Evolutionary conservation across 2,797 vertebrate genomes (phyloP).

Genomic region (Anisognathus igniventris): DNA sequence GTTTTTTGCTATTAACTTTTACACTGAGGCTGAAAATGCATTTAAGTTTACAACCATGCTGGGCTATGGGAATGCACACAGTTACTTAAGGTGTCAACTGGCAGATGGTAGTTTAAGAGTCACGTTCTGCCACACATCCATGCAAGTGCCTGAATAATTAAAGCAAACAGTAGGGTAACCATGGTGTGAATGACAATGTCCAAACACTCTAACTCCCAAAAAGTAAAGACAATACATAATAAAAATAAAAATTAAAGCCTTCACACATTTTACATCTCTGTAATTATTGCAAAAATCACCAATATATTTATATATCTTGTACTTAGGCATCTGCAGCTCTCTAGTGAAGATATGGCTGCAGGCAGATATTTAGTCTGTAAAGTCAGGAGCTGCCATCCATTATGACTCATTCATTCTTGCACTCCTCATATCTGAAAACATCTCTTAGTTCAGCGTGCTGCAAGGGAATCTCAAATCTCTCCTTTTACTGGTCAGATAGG

Average conservation of each 20-base stretch:
- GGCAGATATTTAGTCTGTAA: background rate
- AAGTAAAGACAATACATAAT: background rate
- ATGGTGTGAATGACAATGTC: fast-evolving
- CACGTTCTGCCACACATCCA: background rate
- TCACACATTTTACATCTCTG: background rate
- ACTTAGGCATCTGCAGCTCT: background rate
- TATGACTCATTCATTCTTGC: background rate
- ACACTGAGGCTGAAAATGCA: background rate
- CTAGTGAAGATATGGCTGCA: background rate
- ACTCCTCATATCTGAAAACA: background rate
- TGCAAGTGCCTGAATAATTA: background rate
- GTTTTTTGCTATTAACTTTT: background rate
- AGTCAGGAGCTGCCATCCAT: background rate
- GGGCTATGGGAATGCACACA: background rate
- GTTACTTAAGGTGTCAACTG: background rate
- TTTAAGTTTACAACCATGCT: background rate
- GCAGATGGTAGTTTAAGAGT: background rate
- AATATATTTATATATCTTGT: background rate
- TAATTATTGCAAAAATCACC: background rate
- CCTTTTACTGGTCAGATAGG: background rate
- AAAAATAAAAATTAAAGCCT: background rate
- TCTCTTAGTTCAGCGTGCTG: background rate
- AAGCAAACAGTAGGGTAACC: background rate
- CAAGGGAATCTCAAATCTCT: background rate
- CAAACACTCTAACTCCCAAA: background rate